phyloP scores from a whole-genome alignment of 2,797 vertebrate genomes.

The Mus spretus region DNA sequence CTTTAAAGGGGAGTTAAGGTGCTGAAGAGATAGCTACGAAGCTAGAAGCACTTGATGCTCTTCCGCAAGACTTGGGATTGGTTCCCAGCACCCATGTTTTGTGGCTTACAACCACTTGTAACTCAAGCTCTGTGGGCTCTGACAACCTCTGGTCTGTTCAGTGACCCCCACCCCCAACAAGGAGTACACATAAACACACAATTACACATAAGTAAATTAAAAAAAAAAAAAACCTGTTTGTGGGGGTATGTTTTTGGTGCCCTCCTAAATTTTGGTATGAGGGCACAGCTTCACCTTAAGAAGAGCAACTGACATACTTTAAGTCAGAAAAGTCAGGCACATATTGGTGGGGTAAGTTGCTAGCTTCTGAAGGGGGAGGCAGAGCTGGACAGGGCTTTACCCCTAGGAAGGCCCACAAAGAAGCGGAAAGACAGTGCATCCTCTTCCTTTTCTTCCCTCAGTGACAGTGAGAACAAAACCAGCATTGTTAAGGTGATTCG shows the following conservation, averaged over 20 bases:
- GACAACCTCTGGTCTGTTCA: background rate
- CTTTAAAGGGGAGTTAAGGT: background rate
- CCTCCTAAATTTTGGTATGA: background rate
- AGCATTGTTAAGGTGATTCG: constrained; percentile 96
- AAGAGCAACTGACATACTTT: background rate
- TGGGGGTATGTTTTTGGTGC: background rate
- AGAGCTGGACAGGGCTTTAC: background rate
- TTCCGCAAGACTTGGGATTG: too few species aligned
- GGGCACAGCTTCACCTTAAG: background rate
- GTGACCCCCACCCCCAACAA: background rate
- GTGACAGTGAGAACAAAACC: constrained; percentile 95
- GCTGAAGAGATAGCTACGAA: background rate
- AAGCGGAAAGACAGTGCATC: accelerated
- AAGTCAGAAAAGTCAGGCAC: background rate
- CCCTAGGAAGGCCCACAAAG: background rate
- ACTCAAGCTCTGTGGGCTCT: background rate
- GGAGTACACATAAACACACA: background rate
- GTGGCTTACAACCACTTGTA: background rate
- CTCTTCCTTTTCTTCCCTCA: constrained; percentile 82
- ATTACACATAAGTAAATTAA: background rate
- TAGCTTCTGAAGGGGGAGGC: background rate
- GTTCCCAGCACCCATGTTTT: background rate
- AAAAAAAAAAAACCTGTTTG: background rate
- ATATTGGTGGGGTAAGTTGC: background rate
- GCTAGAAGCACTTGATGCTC: too few species aligned